A percentile compares a stretch with the other conserved stretches of the same genome.
Evolutionary conservation across 2,113 vertebrate species (phyloP).

Genomic region (Mustela nigripes): DNA sequence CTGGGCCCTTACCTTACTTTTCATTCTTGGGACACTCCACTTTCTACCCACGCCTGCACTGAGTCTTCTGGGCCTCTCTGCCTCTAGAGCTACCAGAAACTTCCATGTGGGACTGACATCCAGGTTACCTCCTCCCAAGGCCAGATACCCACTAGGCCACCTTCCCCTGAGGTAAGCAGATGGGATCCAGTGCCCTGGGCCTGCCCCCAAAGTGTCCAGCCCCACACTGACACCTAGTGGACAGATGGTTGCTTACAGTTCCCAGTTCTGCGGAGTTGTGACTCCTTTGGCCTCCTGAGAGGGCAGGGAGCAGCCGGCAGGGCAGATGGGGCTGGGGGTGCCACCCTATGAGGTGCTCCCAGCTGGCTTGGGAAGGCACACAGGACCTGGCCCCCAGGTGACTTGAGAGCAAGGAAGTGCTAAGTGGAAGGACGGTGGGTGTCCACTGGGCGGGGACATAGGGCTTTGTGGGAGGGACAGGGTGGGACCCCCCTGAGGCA

Average conservation of each 20-base stretch:
- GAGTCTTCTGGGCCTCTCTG: neutral
- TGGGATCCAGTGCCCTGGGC: neutral
- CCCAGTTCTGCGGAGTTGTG: neutral
- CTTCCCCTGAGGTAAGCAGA: neutral
- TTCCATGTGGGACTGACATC: neutral
- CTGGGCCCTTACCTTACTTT: neutral
- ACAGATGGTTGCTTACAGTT: neutral
- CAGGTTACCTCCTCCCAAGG: neutral
- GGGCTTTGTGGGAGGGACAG: neutral
- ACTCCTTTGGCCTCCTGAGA: neutral
- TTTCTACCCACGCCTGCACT: neutral
- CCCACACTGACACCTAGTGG: conserved; percentile 55
- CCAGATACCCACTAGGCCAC: neutral
- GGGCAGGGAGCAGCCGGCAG: neutral
- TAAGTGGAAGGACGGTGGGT: neutral
- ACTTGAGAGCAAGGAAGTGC: neutral
- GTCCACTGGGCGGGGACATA: neutral
- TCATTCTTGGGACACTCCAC: neutral
- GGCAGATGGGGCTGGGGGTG: neutral
- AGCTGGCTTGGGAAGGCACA: neutral
- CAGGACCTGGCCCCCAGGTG: neutral
- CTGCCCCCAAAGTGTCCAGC: neutral
- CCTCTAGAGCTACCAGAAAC: neutral
- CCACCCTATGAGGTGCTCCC: neutral
- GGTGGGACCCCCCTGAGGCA: too few species aligned